phyloP scores from a whole-genome alignment of 2,888 invertebrate genomes.

The Encarsia formosa region DNA sequence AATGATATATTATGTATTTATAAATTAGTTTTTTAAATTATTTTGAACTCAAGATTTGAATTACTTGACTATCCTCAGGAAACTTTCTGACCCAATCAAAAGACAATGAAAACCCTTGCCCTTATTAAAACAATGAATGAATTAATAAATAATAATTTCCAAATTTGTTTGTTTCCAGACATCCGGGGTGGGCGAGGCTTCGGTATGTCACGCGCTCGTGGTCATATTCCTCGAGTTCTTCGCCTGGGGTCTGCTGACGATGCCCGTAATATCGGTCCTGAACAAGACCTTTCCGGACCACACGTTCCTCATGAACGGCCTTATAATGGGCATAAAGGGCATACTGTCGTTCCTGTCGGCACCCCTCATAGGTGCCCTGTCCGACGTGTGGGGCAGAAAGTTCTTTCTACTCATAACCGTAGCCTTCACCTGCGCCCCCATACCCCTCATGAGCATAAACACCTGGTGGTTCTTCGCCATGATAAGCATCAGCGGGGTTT shows the following conservation, averaged over 20 bases:
- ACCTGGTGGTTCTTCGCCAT: constrained; percentile 99
- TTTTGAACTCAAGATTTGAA: too few species aligned
- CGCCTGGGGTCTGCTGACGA: constrained; percentile 97
- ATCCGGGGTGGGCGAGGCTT: constrained; percentile 88
- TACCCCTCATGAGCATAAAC: constrained; percentile 97
- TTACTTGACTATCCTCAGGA: too few species aligned
- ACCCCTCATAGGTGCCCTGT: constrained; percentile 93
- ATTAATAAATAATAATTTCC: background rate
- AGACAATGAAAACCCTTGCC: too few species aligned
- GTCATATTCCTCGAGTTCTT: constrained; percentile 99
- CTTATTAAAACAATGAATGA: background rate
- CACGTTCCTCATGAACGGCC: constrained; percentile 98
- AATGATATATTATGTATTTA: too few species aligned
- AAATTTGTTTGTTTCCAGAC: constrained; percentile 54
- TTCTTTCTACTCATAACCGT: constrained; percentile 96
- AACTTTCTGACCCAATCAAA: too few species aligned
- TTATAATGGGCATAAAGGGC: constrained; percentile 98
- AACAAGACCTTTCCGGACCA: constrained; percentile 98
- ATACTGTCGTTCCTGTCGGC: constrained; percentile 96
- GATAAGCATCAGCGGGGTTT: constrained; percentile 97
- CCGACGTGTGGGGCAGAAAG: constrained; percentile 98
- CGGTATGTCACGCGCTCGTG: constrained; percentile 96
- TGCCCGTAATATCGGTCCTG: constrained; percentile 91
- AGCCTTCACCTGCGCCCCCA: constrained; percentile 97
- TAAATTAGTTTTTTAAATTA: too few species aligned